These are phyloP conservation scores for Cyclophora albipunctata DNA, from an alignment of 2,888 invertebrate genomes.

Conservation along the genomic window DNA sequence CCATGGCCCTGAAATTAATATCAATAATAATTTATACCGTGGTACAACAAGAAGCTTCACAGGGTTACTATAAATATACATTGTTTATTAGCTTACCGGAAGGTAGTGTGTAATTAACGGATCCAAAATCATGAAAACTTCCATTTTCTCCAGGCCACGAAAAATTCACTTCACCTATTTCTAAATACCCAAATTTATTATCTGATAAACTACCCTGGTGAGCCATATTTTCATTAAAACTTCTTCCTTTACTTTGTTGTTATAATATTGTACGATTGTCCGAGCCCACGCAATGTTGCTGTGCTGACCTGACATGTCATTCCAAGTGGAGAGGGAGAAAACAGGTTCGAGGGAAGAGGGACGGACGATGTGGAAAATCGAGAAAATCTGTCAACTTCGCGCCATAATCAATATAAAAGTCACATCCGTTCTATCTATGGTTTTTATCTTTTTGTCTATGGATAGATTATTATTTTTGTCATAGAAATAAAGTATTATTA, in stretches of 20 bases:
- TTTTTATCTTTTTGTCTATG: too few relatives aligned
- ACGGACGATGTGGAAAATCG: not conserved
- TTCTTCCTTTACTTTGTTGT: not conserved
- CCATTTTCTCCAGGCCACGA: slow-evolving; percentile 71
- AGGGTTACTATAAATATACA: not conserved
- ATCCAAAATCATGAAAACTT: slow-evolving; percentile 58
- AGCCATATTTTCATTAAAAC: slow-evolving; percentile 29
- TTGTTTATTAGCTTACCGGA: slow-evolving; percentile 40
- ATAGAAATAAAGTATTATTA: too few relatives aligned
- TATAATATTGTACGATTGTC: too few relatives aligned
- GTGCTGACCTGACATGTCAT: too few relatives aligned
- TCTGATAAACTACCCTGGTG: slow-evolving; percentile 43
- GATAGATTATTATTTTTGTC: too few relatives aligned
- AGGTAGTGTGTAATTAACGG: slow-evolving; percentile 64
- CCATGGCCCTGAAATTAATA: slow-evolving; percentile 64
- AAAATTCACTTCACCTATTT: slow-evolving; percentile 65
- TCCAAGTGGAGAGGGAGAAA: too few relatives aligned
- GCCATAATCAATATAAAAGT: slow-evolving; percentile 27
- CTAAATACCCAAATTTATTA: slow-evolving; percentile 53
- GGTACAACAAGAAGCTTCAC: not conserved
- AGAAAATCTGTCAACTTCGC: slow-evolving; percentile 26
- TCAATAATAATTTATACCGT: not conserved
- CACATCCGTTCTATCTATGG: too few relatives aligned
- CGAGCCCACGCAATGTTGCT: too few relatives aligned
- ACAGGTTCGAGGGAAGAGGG: too few relatives aligned